A percentile compares a stretch with the other conserved stretches of the same genome.
phyloP scores from a whole-genome alignment of 2,113 vertebrate species.

The Cryptoleucopteryx plumbea region DNA sequence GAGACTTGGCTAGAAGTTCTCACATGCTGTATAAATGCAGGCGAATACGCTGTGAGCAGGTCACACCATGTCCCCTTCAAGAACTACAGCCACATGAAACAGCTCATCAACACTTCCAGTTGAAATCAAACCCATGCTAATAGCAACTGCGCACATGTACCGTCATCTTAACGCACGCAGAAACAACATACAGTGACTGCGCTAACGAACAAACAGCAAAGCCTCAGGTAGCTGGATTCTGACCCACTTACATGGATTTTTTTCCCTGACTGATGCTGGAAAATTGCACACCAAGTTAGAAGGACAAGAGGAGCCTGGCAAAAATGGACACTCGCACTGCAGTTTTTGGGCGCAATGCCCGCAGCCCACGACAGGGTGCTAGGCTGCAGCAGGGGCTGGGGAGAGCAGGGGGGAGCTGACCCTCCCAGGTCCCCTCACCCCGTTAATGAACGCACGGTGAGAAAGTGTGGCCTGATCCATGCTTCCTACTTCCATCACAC shows the following conservation, averaged over 20 bases:
- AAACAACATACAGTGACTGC: not conserved
- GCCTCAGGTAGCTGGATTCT: not conserved
- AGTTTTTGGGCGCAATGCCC: rapidly evolving
- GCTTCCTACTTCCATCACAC: not conserved
- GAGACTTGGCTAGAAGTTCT: not conserved
- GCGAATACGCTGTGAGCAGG: not conserved
- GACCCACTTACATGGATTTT: not conserved
- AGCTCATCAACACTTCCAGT: not conserved
- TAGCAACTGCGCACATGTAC: not conserved
- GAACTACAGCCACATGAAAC: not conserved
- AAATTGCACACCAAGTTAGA: not conserved
- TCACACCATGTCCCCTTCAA: not conserved
- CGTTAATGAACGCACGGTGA: rapidly evolving
- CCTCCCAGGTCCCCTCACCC: not conserved
- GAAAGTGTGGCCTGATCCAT: not conserved
- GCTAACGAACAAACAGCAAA: not conserved
- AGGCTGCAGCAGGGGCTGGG: not conserved
- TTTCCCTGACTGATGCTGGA: not conserved
- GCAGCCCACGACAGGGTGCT: not conserved
- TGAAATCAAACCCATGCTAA: not conserved
- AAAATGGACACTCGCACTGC: not conserved
- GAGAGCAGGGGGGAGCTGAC: not conserved
- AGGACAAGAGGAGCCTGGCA: not conserved
- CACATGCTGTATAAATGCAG: not conserved
- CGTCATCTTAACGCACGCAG: rapidly evolving